A percentile compares a stretch with the other conserved stretches of the same genome.
Conservation (phyloP, 2,113 vertebrate genomes). For the Indicator indicator region DNA sequence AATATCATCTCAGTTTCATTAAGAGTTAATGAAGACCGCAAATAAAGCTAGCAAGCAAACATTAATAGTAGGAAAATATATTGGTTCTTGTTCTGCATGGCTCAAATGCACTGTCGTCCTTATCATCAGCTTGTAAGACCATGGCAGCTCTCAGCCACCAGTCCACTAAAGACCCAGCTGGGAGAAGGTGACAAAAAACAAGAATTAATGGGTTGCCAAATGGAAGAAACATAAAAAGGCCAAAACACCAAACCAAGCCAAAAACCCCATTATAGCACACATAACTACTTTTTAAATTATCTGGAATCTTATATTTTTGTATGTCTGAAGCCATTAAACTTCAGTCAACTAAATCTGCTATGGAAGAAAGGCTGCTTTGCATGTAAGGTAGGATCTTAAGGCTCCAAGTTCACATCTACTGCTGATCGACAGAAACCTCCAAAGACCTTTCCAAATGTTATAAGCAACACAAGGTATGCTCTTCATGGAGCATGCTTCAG, state of each 20-base stretch:
- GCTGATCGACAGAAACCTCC: background rate
- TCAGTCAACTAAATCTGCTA: background rate
- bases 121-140: background rate
- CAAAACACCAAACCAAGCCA: background rate
- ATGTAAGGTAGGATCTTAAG: background rate
- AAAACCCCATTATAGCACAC: background rate
- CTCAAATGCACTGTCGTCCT: slow-evolving; percentile 23
- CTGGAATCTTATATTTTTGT: background rate
- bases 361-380: background rate
- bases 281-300: background rate
- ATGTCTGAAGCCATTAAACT: background rate
- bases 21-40: background rate
- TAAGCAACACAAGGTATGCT: background rate
- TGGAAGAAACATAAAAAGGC: background rate
- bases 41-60: background rate
- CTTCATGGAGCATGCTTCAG: background rate
- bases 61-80: background rate
- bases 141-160: background rate
- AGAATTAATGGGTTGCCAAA: background rate
- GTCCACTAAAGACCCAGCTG: background rate
- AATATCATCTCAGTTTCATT: background rate
- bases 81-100: background rate
- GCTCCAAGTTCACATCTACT: background rate
- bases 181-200: background rate
- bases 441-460: background rate